Percentiles rank a stretch among this genome's conserved stretches.
These are phyloP conservation scores for Drosophila navojoa DNA, from an alignment of 1,140 invertebrate species.

Conservation along the genomic window DNA sequence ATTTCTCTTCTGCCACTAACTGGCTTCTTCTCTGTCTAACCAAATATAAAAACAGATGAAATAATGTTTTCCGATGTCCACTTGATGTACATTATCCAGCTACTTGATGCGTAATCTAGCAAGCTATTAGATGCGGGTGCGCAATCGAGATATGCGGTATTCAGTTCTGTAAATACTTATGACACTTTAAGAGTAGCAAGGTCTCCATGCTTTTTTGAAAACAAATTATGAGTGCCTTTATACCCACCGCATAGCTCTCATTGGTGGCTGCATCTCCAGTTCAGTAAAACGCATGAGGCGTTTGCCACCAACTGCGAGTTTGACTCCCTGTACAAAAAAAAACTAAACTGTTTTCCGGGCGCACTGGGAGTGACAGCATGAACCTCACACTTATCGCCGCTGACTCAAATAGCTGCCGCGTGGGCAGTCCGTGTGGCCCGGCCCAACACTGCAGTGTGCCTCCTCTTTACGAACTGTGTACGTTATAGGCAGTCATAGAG, in stretches of 20 bases:
- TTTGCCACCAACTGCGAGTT: conserved; percentile 54
- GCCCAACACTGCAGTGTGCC: conserved; percentile 12
- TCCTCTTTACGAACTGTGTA: conserved; percentile 17
- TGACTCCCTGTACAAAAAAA: conserved; percentile 14
- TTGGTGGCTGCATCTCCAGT: background rate
- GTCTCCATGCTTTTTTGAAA: no score
- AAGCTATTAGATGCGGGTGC: no score
- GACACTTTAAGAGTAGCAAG: background rate
- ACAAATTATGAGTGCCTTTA: conserved; percentile 12
- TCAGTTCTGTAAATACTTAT: background rate
- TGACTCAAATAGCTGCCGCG: conserved; percentile 23
- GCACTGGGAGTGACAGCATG: conserved; percentile 46
- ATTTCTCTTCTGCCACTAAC: conserved; percentile 16
- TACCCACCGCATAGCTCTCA: conserved; percentile 33
- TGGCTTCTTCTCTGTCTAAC: background rate
- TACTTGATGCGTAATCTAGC: no score
- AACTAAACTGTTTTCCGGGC: conserved; percentile 34
- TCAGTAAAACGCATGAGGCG: conserved; percentile 52
- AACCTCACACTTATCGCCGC: conserved; percentile 20
- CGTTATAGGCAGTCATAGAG: conserved; percentile 21
- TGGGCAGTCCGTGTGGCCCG: conserved; percentile 42
- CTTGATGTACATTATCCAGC: no score
- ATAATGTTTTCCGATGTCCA: no score
- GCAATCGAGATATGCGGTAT: no score
- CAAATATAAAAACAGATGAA: no score